Conservation (phyloP, 1,140 invertebrate species). For the Drosophila littoralis region DNA sequence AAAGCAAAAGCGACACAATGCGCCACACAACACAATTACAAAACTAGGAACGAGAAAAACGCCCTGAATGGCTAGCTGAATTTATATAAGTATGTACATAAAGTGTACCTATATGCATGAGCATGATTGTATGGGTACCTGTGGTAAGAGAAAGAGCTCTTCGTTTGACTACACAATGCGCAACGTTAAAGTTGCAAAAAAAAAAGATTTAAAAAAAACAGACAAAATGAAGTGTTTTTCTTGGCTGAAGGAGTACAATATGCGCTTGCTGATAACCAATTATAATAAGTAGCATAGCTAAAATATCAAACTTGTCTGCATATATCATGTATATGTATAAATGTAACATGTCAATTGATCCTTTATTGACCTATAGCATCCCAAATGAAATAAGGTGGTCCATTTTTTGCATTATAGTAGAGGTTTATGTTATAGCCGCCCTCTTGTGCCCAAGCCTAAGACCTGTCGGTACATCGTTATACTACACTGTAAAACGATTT, state of each 20-base stretch:
- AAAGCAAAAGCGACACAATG: constrained; percentile 53
- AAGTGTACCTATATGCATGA: constrained; percentile 43
- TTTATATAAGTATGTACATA: constrained; percentile 36
- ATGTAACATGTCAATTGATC: too few relatives aligned
- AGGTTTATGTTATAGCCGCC: too few relatives aligned
- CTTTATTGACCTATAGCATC: too few relatives aligned
- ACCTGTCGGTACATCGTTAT: too few relatives aligned
- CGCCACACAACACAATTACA: constrained; percentile 53
- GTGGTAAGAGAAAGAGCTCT: constrained; percentile 16
- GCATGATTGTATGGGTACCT: constrained; percentile 12
- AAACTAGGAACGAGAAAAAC: constrained; percentile 48
- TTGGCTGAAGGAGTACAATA: constrained; percentile 21
- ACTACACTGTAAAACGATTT: too few relatives aligned
- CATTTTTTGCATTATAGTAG: too few relatives aligned
- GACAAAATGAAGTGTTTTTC: constrained; percentile 39
- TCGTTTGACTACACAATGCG: constrained; percentile 46
- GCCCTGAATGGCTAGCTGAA: constrained; percentile 50
- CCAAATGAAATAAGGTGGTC: too few relatives aligned
- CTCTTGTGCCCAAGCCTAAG: too few relatives aligned
- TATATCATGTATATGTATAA: too few relatives aligned
- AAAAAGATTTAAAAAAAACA: constrained; percentile 32
- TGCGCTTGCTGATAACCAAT: constrained; percentile 25
- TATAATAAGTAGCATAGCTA: constrained; percentile 20
- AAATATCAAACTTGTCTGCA: constrained; percentile 8
- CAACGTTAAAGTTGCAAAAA: constrained; percentile 28